Conservation (phyloP, 1,140 invertebrate genomes). For the Lamellibrachia luymesi region DNA sequence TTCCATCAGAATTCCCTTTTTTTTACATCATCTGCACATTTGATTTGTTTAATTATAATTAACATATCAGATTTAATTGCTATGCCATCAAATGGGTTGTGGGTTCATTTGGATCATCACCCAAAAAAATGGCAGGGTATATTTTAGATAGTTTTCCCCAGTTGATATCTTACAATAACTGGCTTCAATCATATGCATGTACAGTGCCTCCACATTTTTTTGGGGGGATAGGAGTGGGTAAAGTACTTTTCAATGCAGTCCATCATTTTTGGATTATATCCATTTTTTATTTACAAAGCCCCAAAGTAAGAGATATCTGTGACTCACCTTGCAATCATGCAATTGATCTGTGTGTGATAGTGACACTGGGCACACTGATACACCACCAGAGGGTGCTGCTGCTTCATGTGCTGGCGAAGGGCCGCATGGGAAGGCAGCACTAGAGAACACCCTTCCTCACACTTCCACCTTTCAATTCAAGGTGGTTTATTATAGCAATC, state of each 20-base stretch:
- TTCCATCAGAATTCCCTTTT: neutral
- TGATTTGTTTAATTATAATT: neutral
- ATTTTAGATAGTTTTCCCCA: no score
- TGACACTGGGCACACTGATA: conserved; percentile 27
- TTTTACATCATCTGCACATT: neutral
- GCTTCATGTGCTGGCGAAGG: neutral
- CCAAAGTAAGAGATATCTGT: neutral
- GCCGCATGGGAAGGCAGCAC: neutral
- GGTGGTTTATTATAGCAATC: no score
- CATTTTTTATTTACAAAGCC: no score
- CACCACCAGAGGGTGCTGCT: conserved; percentile 12
- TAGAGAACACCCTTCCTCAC: neutral
- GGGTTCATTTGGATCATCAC: no score
- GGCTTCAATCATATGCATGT: no score
- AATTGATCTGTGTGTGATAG: neutral
- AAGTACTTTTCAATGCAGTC: no score
- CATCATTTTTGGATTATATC: no score
- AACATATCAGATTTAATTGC: neutral
- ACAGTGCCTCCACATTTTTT: no score
- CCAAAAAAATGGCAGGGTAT: no score
- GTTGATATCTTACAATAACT: no score
- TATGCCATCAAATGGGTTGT: no score
- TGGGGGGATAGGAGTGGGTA: no score
- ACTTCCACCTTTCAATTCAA: neutral
- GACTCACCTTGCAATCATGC: neutral